A percentile compares a stretch with the other conserved stretches of the same genome.
These are phyloP conservation scores for Limenitis camilla DNA, from an alignment of 2,888 invertebrate species.

Conservation along the genomic window DNA sequence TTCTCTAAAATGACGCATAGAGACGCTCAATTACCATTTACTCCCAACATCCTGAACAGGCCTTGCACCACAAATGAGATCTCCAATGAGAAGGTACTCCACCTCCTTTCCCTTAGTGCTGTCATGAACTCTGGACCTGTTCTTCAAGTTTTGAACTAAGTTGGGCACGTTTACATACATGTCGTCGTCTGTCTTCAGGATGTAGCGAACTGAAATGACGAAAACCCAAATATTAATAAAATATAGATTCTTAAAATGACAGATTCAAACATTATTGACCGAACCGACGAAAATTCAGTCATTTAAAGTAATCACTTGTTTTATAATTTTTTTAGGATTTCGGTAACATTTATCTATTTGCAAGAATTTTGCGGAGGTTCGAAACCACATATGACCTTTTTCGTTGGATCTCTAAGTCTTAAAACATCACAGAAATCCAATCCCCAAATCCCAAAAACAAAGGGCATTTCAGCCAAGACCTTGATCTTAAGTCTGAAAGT, in stretches of 20 bases:
- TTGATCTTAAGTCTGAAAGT: no score
- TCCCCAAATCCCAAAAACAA: no score
- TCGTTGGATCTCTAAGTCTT: no score
- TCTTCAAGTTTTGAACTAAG: conserved; percentile 68
- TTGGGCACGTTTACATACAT: conserved; percentile 87
- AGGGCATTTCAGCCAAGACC: no score
- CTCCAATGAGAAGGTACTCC: conserved; percentile 79
- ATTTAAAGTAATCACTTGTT: no score
- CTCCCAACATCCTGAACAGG: conserved; percentile 82
- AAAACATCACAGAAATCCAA: no score
- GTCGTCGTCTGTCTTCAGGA: conserved; percentile 91
- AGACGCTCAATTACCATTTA: conserved; percentile 79
- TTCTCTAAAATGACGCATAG: no score
- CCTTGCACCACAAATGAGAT: conserved; percentile 84
- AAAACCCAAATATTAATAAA: background rate
- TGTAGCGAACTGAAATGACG: conserved; percentile 73
- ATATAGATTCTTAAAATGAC: background rate
- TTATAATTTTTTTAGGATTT: no score
- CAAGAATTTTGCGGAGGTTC: no score
- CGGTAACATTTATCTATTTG: no score
- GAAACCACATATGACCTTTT: no score
- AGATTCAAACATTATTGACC: background rate
- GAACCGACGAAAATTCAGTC: no score
- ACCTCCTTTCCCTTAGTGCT: conserved; percentile 32
- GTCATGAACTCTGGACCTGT: conserved; percentile 43